These are phyloP conservation scores for Hypanus sabinus DNA, from an alignment of 2,113 vertebrate species.

Conservation along the genomic window DNA sequence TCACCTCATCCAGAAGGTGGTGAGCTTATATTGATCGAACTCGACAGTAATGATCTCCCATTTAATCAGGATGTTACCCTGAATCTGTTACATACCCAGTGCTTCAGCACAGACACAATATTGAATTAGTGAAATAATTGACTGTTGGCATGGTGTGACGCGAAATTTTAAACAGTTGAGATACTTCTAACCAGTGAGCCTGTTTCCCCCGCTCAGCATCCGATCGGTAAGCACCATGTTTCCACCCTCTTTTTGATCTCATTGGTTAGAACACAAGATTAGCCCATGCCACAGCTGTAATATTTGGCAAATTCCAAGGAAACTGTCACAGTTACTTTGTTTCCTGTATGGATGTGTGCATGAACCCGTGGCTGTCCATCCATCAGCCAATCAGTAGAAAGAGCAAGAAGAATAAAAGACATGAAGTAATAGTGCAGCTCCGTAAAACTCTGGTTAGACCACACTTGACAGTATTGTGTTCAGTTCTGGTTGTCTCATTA, in stretches of 20 bases:
- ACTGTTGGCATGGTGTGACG: neutral
- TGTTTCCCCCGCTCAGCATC: neutral
- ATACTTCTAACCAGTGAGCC: neutral
- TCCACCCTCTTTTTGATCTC: neutral
- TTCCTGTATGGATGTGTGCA: neutral
- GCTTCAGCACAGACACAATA: neutral
- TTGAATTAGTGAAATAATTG: conserved; percentile 4
- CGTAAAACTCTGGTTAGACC: no score
- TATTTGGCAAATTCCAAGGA: neutral
- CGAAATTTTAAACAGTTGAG: neutral
- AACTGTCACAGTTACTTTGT: neutral
- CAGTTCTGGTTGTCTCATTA: no score
- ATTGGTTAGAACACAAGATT: neutral
- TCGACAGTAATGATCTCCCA: neutral
- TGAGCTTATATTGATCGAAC: neutral
- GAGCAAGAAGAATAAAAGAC: no score
- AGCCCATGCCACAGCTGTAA: neutral
- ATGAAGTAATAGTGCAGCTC: no score
- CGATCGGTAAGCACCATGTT: no score
- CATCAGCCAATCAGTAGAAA: no score
- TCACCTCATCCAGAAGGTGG: neutral
- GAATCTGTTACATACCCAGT: neutral
- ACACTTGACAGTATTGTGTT: no score
- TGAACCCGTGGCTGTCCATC: no score
- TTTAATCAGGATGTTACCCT: neutral